These are phyloP conservation scores for Drosophila hamatofila DNA, from an alignment of 2,888 invertebrate species.

Conservation along the genomic window DNA sequence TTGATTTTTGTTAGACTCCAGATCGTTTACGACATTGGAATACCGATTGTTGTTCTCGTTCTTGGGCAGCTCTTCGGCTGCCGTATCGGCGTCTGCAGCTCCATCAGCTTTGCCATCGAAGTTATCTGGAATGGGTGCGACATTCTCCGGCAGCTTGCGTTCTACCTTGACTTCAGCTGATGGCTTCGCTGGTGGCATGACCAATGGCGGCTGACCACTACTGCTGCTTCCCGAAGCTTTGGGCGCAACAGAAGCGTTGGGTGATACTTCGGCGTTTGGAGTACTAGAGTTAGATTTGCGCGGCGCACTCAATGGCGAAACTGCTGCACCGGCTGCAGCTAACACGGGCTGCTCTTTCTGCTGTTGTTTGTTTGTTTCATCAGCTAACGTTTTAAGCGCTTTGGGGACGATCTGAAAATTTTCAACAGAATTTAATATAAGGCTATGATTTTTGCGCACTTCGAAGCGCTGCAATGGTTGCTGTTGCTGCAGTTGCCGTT, in stretches of 20 bases:
- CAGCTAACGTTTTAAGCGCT: slow-evolving; percentile 60
- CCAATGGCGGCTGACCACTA: slow-evolving; percentile 70
- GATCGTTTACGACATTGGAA: slow-evolving; percentile 80
- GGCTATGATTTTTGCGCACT: slow-evolving; percentile 73
- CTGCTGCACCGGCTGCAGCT: slow-evolving; percentile 31
- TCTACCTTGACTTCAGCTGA: slow-evolving; percentile 42
- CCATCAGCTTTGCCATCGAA: slow-evolving; percentile 76
- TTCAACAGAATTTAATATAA: slow-evolving; percentile 85
- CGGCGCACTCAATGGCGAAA: slow-evolving; percentile 79
- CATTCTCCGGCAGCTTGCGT: slow-evolving; percentile 83
- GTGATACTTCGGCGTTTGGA: slow-evolving; percentile 31
- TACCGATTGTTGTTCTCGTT: slow-evolving; percentile 83
- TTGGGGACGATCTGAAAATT: slow-evolving; percentile 85
- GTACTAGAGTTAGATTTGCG: slow-evolving; percentile 64
- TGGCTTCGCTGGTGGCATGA: slow-evolving; percentile 62
- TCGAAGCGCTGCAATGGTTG: slow-evolving; percentile 51
- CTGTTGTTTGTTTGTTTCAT: slow-evolving; percentile 63
- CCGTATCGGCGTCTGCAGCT: slow-evolving; percentile 66
- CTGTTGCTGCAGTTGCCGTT: slow-evolving; percentile 33
- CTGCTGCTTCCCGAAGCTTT: slow-evolving; percentile 52
- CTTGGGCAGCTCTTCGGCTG: slow-evolving; percentile 72
- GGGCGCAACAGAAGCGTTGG: slow-evolving; percentile 58
- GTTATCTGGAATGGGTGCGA: slow-evolving; percentile 84
- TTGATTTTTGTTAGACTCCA: slow-evolving; percentile 63
- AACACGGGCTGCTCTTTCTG: slow-evolving; percentile 61